Conservation (phyloP, 1,140 invertebrate species). For the Drosophila navojoa region DNA sequence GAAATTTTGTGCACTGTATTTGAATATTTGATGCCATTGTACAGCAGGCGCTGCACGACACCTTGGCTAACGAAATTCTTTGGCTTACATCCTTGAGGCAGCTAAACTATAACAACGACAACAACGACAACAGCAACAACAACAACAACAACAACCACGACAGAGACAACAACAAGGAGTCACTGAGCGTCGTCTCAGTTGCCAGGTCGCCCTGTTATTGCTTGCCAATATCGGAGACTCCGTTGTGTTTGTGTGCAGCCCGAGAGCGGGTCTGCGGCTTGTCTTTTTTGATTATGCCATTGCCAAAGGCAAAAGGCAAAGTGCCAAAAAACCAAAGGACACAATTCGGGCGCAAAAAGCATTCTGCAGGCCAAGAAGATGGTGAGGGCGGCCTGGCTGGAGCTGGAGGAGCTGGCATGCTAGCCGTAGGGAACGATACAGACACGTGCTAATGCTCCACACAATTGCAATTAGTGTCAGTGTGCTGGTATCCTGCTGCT, state of each 20-base stretch:
- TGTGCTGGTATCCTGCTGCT: slow-evolving; percentile 47
- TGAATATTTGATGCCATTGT: slow-evolving; percentile 34
- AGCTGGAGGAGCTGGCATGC: neutral
- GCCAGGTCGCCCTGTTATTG: slow-evolving; percentile 54
- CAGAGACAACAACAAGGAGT: slow-evolving; percentile 9
- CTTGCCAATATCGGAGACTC: slow-evolving; percentile 64
- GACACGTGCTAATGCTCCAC: slow-evolving; percentile 71
- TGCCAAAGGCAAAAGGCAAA: slow-evolving; percentile 57
- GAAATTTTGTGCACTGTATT: slow-evolving; percentile 22
- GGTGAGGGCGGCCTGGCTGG: neutral
- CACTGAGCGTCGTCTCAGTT: slow-evolving; percentile 27
- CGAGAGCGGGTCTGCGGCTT: slow-evolving; percentile 41
- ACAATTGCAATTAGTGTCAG: slow-evolving; percentile 82
- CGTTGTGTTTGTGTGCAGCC: slow-evolving; percentile 8
- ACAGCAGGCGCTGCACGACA: slow-evolving; percentile 26
- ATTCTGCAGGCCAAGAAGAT: slow-evolving; percentile 48
- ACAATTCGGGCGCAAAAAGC: slow-evolving; percentile 45
- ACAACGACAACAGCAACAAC: neutral
- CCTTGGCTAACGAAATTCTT: slow-evolving; percentile 49
- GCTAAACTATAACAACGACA: slow-evolving; percentile 44
- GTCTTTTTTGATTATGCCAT: slow-evolving; percentile 75
- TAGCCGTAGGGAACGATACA: slow-evolving; percentile 42
- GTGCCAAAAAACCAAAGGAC: slow-evolving; percentile 42
- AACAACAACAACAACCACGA: neutral
- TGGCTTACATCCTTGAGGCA: slow-evolving; percentile 34